Base-by-base conservation (phyloP, 1,140 invertebrate species). In the Thereuonema tuberculata region DNA sequence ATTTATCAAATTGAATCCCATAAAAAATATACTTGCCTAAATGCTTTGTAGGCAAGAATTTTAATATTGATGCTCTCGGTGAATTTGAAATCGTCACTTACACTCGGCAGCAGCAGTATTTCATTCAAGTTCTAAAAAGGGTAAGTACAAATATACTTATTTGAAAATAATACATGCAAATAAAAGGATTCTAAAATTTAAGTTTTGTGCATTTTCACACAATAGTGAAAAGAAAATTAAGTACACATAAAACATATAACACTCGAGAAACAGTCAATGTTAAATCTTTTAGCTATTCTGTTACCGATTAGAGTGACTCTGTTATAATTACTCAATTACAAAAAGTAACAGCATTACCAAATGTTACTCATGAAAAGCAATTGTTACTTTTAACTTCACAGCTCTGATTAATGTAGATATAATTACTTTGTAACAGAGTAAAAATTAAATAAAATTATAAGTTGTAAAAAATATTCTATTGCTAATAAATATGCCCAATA, bases 21-120 rank as follows among this genome's bases (percentile, higher is more conserved):
- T n/a, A n/a, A n/a, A n/a, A n/a, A n/a, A n/a, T n/a, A n/a, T n/a
- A 46, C 48, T 63, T 65, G 80, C 79, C 79, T 77, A 68, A 79
- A 79, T 47, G 81, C 81, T 71, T 81, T 81, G 68, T 78, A 83
- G 52, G 74, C 74, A 65, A 74, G 79, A 25, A 82, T 82, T 64
- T 84, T 80, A 1, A 77, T 78, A 48, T 84, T 80, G 24, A 90
- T 81, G 70, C 90, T 87, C n/a, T 78, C 73, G 63, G 84, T 77
- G 65, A 91, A 86, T 14, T 77, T 74, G 2, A 78, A 67, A 69
- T 93, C 86, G 25, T 83, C 81, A 68, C 92, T 86, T 60, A 93
- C 74, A 15, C 86, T 86, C 17, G 79, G 76, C 58, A 92, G 74
- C 65, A 86, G 82, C 61, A 87, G 84, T 65, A 95, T 82, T 74